Evolutionary conservation across 2,797 vertebrate genomes (phyloP).

Genomic region (Peromyscus aztecus): DNA sequence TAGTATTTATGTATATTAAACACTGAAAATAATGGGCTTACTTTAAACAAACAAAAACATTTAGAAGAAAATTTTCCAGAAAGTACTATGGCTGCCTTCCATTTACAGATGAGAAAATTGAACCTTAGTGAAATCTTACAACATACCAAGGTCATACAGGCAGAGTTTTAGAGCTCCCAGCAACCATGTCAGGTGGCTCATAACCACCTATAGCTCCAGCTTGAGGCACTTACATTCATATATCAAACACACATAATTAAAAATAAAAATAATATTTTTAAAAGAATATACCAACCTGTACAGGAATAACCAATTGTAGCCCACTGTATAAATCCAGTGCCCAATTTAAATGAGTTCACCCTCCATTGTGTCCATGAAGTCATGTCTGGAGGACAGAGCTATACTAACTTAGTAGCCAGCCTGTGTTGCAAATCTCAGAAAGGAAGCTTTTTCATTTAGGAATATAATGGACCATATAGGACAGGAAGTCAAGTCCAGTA

Average conservation of each 20-base stretch:
- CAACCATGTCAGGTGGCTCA: neutral
- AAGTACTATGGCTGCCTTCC: neutral
- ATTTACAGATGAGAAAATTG: constrained; percentile 19
- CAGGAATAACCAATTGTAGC: neutral
- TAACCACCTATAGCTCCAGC: neutral
- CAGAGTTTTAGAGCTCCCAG: neutral
- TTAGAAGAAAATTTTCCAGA: neutral
- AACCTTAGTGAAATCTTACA: neutral
- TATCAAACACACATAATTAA: neutral
- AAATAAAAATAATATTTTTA: neutral
- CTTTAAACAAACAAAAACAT: constrained; percentile 49
- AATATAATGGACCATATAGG: neutral
- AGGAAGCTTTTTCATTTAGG: constrained; percentile 21
- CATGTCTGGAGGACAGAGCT: neutral
- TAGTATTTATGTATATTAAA: constrained; percentile 32
- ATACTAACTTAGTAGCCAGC: neutral
- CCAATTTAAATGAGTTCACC: neutral
- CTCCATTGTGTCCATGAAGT: neutral
- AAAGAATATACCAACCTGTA: neutral
- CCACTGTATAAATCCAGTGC: neutral
- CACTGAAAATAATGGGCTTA: constrained; percentile 39
- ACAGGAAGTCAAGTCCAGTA: neutral
- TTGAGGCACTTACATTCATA: neutral
- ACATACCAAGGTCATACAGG: neutral
- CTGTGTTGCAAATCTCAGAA: neutral